These are phyloP conservation scores for Candoia aspera DNA, from an alignment of 2,113 vertebrate species.

Conservation along the genomic window DNA sequence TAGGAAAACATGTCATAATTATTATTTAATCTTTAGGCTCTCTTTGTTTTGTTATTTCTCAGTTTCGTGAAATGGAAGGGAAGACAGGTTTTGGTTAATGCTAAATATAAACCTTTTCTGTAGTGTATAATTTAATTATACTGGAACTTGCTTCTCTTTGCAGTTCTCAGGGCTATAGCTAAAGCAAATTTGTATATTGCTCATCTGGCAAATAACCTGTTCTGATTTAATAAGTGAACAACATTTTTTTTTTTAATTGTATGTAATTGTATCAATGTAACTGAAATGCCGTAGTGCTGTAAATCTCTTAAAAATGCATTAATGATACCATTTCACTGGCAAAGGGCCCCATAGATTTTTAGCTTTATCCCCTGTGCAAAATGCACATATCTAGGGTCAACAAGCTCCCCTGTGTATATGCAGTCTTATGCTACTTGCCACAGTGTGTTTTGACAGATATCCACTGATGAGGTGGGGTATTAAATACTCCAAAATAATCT, in stretches of 20 bases:
- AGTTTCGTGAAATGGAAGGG: slow-evolving; percentile 51
- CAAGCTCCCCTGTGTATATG: neutral
- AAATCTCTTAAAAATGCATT: slow-evolving; percentile 16
- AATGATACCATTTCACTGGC: neutral
- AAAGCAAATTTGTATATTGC: slow-evolving; percentile 45
- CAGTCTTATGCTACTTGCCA: neutral
- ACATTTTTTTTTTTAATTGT: neutral
- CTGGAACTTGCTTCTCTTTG: slow-evolving; percentile 47
- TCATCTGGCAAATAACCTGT: slow-evolving; percentile 37
- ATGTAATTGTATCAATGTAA: slow-evolving; percentile 30
- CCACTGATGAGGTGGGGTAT: no score
- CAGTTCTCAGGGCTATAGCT: slow-evolving; percentile 44
- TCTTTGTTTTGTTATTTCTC: slow-evolving; percentile 28
- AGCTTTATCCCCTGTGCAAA: neutral
- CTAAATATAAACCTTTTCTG: slow-evolving; percentile 44
- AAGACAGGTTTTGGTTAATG: slow-evolving; percentile 61
- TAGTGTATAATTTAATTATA: slow-evolving; percentile 50
- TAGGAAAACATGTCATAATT: slow-evolving; percentile 44
- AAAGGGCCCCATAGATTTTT: slow-evolving; percentile 27
- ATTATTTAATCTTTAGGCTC: slow-evolving; percentile 59
- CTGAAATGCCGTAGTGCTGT: neutral
- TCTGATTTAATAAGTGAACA: neutral
- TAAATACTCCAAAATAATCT: no score
- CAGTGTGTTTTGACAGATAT: neutral
- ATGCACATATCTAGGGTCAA: neutral